Conservation (phyloP, 2,797 vertebrate species). For the Erpetoichthys calabaricus region DNA sequence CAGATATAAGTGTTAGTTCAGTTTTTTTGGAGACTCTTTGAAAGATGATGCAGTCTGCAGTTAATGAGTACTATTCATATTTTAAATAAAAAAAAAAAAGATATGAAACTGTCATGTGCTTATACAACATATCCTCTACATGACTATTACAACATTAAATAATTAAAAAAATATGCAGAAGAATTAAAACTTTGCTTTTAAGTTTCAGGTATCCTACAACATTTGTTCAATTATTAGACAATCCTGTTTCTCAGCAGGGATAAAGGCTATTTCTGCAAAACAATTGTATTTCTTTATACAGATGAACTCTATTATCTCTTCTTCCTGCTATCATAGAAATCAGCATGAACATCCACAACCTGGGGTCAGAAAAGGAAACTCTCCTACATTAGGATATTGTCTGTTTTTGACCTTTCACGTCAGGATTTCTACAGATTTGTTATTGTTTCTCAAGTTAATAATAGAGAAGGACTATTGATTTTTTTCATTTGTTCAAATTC, state of each 20-base stretch:
- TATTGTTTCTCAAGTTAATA: constrained; percentile 3
- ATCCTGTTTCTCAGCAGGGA: background rate
- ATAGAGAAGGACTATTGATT: background rate
- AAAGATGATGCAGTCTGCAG: no score
- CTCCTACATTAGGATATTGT: background rate
- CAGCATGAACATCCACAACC: background rate
- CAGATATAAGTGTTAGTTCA: no score
- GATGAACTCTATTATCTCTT: constrained; percentile 1
- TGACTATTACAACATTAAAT: no score
- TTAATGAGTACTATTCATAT: no score
- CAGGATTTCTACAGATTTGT: background rate
- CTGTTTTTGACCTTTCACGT: constrained; percentile 6
- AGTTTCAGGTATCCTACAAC: background rate
- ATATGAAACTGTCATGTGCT: no score
- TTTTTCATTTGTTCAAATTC: constrained; percentile 5
- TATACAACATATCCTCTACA: no score
- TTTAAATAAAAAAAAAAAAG: no score
- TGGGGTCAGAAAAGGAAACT: background rate
- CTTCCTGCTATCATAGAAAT: constrained; percentile 1
- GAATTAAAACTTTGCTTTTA: no score
- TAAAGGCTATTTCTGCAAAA: constrained; percentile 1
- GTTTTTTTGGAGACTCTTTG: no score
- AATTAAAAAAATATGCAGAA: no score
- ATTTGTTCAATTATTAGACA: background rate
- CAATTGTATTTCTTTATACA: constrained; percentile 1